Evolutionary conservation across 2,113 vertebrate species (phyloP).

Genomic region (Muntiacus reevesi): DNA sequence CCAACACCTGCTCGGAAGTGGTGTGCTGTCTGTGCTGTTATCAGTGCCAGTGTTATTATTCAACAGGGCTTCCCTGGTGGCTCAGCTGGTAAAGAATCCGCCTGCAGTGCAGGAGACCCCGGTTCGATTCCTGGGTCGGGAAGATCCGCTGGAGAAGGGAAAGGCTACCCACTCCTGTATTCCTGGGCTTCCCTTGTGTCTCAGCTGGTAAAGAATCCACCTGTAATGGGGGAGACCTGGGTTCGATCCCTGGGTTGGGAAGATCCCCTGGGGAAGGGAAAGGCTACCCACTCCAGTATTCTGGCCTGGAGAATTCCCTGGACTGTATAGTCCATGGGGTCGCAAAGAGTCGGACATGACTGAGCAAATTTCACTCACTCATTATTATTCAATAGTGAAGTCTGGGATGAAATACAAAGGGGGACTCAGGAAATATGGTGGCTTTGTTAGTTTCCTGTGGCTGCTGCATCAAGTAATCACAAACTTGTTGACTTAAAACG

Average conservation of each 20-base stretch:
- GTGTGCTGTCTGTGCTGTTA: too few relatives aligned
- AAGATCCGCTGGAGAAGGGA: background rate
- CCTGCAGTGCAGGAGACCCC: background rate
- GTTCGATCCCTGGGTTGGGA: background rate
- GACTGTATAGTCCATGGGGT: background rate
- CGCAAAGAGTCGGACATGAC: accelerated
- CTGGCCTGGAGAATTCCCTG: background rate
- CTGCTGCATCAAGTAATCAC: background rate
- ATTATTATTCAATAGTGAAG: background rate
- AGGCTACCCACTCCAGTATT: background rate
- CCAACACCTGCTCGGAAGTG: too few relatives aligned
- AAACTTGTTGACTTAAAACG: background rate
- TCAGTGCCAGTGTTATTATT: background rate
- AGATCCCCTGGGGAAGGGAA: background rate
- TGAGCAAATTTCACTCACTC: background rate
- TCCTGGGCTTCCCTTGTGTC: background rate
- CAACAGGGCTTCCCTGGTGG: background rate
- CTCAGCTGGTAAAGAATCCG: background rate
- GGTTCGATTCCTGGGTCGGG: background rate
- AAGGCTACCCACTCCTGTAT: background rate
- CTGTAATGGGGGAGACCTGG: background rate
- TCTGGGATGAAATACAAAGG: too few relatives aligned
- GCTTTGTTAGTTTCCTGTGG: background rate
- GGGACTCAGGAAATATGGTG: background rate
- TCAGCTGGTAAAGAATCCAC: background rate